Base-by-base conservation (phyloP, 30 jellyfish, hydroid and myxozoan species). In the Aurelia aurita complex sp. Pacific region DNA sequence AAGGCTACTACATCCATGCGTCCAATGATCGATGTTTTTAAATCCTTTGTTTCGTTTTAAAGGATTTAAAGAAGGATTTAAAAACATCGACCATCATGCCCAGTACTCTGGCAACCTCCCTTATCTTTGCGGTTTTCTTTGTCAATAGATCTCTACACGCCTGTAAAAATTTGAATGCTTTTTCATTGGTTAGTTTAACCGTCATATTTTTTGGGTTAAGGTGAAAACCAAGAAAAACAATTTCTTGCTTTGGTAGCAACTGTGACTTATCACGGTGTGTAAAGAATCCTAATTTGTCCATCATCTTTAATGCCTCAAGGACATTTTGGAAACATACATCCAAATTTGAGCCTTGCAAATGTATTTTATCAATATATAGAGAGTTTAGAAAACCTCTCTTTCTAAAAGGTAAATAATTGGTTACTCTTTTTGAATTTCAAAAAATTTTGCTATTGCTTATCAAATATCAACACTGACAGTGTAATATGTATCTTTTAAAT, bases 201-300 rank as follows among this genome's bases (percentile, higher is more conserved):
- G 75, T 65, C 75, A 65, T 65, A 65, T 65, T 65, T 65, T 65
- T 65, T 65, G 75, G 18, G 75, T 65, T 65, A 23, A 23, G 29
- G 29, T 23, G 29, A 23, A 23, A 23, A 23, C 29, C 29, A 23
- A 23, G 29, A 23, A 23, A 23, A 23, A 23, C 29, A 23, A 23
- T 23, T 23, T 23, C 29, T 23, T 23, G 29, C 29, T 23, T 23
- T 23, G 29, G 29, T 23, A 23, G 29, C 29, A 23, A 23, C 29
- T 23, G 29, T 23, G 29, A 23, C 34, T 16, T 65, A 65, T 65
- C 75, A 65, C 29, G 75, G 0, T 65, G 75, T 65, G 75, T 65
- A 65, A 65, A 14, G 18, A 65, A 65, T 65, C 75, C 75, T 65
- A 65, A 65, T 65, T 65, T 65, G 42, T 65, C 75, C 75, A 65